Percentiles rank a stretch among this genome's conserved stretches.
Evolutionary conservation across 2,113 vertebrate species (phyloP).

Genomic region (Eptatretus burgeri): DNA sequence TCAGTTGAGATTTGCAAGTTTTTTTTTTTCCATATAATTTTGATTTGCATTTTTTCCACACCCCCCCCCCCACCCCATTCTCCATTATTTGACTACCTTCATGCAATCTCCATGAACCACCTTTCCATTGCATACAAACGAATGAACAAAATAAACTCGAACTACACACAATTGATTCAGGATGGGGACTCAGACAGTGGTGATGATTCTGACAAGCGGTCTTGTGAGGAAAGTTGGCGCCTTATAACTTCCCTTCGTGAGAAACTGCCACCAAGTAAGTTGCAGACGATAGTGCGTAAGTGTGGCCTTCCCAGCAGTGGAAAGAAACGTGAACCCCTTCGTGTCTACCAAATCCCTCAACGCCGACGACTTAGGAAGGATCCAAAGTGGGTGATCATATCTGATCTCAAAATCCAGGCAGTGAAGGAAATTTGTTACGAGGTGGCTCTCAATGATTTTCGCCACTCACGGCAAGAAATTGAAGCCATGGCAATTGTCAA

Average conservation of each 20-base stretch:
- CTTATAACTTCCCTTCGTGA: constrained; percentile 95
- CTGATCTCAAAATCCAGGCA: constrained; percentile 92
- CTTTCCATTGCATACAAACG: no score
- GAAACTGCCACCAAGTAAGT: constrained; percentile 96
- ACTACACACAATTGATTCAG: constrained; percentile 21
- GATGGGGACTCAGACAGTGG: constrained; percentile 99
- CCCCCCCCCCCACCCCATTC: constrained; percentile 8
- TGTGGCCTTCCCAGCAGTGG: constrained; percentile 96
- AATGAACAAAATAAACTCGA: no score
- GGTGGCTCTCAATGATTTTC: constrained; percentile 86
- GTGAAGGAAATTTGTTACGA: constrained; percentile 98
- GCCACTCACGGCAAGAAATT: constrained; percentile 80
- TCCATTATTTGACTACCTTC: no score
- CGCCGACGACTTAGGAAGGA: constrained; percentile 76
- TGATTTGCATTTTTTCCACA: constrained; percentile 43
- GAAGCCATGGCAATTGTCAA: constrained; percentile 92
- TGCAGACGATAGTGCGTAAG: constrained; percentile 97
- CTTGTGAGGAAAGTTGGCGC: constrained; percentile 98
- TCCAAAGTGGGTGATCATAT: constrained; percentile 93
- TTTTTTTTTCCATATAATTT: constrained; percentile 62
- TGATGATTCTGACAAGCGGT: constrained; percentile 99
- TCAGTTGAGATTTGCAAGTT: constrained; percentile 16
- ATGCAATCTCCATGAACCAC: no score
- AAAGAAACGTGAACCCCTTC: constrained; percentile 67
- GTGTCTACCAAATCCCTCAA: constrained; percentile 94